A percentile compares a stretch with the other conserved stretches of the same genome.
phyloP scores from a whole-genome alignment of 2,888 invertebrate genomes.

The Lottia scabra region DNA sequence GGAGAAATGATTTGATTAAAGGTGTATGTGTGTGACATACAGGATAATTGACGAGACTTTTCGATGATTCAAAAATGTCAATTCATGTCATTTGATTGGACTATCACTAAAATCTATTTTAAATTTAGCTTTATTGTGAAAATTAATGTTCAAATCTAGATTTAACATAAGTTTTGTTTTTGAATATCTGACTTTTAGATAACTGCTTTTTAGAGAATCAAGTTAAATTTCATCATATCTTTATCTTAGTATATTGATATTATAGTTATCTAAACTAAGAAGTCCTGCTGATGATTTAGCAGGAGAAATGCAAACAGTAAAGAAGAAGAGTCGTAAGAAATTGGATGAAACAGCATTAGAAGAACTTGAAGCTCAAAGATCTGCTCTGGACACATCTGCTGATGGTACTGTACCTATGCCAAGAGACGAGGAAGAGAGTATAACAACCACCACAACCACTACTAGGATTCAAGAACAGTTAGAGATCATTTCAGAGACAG shows the following conservation, averaged over 20 bases:
- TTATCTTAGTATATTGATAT: background rate
- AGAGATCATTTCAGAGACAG: background rate
- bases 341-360: conserved; percentile 51
- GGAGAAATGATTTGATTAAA: too few relatives aligned
- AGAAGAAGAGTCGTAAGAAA: conserved; percentile 51
- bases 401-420: conserved; percentile 53
- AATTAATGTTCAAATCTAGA: too few relatives aligned
- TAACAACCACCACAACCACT: conserved; percentile 9
- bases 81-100: too few relatives aligned
- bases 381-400: conserved; percentile 21
- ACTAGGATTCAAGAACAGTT: background rate
- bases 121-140: too few relatives aligned
- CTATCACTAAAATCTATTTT: too few relatives aligned
- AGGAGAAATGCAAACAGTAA: conserved; percentile 51
- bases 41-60: too few relatives aligned
- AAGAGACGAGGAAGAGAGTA: conserved; percentile 33
- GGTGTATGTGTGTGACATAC: too few relatives aligned
- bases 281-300: conserved; percentile 59
- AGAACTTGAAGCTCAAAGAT: conserved; percentile 30
- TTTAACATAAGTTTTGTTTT: too few relatives aligned
- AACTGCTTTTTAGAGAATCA: too few relatives aligned
- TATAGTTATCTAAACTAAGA: conserved; percentile 50
- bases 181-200: too few relatives aligned
- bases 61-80: too few relatives aligned
- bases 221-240: too few relatives aligned